Evolutionary conservation across 2,888 invertebrate genomes (phyloP).

Genomic region (Antheraea yamamai): DNA sequence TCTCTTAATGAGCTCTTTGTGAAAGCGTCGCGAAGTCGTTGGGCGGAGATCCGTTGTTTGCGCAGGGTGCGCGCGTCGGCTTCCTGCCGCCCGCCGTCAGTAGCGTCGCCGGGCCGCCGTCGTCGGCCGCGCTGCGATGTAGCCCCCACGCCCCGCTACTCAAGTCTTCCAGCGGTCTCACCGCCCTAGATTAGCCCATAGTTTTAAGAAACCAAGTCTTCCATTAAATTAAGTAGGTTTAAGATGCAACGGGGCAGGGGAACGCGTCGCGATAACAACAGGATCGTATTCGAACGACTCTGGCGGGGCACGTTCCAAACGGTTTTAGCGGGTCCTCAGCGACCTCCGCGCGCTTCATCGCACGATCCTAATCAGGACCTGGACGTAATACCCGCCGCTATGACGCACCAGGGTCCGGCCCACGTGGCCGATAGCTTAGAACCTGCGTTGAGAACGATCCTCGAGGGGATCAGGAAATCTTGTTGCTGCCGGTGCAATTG

Average conservation of each 20-base stretch:
- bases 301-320: conserved; percentile 86
- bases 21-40: conserved; percentile 40
- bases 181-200: conserved; percentile 58
- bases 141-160: conserved; percentile 53
- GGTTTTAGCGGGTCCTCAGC: conserved; percentile 65
- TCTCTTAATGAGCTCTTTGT: conserved; percentile 49
- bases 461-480: conserved; percentile 63
- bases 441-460: conserved; percentile 66
- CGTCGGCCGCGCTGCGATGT: conserved; percentile 74
- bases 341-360: conserved; percentile 68
- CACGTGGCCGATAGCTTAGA: conserved; percentile 73
- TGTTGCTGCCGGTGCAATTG: conserved; percentile 78
- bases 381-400: conserved; percentile 40
- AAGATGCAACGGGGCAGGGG: conserved; percentile 77
- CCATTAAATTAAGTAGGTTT: conserved; percentile 72
- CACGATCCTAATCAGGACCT: conserved; percentile 57
- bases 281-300: conserved; percentile 86
- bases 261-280: conserved; percentile 80
- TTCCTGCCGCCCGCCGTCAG: conserved; percentile 49
- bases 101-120: conserved; percentile 77
- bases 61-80: conserved; percentile 73
- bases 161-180: conserved; percentile 68
- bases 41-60: conserved; percentile 68
- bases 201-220: conserved; percentile 79
- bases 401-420: conserved; percentile 46